These are phyloP conservation scores for Leontopithecus rosalia DNA, from an alignment of 2,797 vertebrate species.

Conservation along the genomic window DNA sequence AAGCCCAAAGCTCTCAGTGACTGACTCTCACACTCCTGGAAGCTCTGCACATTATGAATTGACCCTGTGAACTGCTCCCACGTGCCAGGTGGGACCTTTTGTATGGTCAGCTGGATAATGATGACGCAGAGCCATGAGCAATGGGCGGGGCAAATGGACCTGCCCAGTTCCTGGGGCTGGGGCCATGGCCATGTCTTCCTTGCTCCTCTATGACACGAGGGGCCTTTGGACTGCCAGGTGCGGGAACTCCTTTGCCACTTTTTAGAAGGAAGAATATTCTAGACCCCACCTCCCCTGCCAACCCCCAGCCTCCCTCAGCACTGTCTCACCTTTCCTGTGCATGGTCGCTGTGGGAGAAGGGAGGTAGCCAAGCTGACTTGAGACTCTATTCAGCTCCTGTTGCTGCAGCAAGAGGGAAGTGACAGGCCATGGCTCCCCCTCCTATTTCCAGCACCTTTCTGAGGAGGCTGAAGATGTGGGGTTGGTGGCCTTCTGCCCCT, in stretches of 20 bases:
- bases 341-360: rapidly evolving
- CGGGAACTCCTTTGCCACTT: neutral
- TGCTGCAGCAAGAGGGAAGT: rapidly evolving
- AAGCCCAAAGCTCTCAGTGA: neutral
- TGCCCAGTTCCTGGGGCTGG: rapidly evolving
- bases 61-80: neutral
- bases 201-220: neutral
- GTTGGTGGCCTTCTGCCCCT: neutral
- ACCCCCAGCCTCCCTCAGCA: neutral
- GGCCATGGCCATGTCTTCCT: neutral
- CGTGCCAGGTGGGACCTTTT: neutral
- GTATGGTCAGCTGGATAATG: neutral
- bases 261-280: neutral
- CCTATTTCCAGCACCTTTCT: neutral
- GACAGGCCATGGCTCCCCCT: neutral
- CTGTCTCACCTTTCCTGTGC: neutral
- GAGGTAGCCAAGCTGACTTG: neutral
- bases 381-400: neutral
- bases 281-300: neutral
- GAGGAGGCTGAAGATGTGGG: neutral
- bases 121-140: rapidly evolving
- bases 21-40: neutral
- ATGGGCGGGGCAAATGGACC: rapidly evolving
- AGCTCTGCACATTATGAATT: rapidly evolving
- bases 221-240: neutral